Evolutionary conservation across 2,797 vertebrate genomes (phyloP), one percentile per base, ranked within the genome.

Genomic region (Pampus argenteus): DNA sequence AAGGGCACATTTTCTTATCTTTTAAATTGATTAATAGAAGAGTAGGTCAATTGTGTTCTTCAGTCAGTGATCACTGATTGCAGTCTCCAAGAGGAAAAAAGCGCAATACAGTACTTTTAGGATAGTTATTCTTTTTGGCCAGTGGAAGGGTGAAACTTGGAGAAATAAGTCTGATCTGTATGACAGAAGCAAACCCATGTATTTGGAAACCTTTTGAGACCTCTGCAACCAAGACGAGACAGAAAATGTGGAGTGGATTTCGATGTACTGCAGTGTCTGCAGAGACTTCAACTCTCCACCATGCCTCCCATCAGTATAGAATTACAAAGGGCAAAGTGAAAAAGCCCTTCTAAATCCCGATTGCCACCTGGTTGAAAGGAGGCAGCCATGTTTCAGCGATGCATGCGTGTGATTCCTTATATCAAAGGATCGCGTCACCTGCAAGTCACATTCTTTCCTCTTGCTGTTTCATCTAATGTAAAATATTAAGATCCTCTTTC

Each of bases 221-320:
- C 5, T 44, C 22, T 31, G 7, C 14, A 36, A 20, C 22, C n/a
- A 7, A 38, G 29, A 34, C 13, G 50, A 20, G 28, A 29, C 23
- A 60, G 45, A 51, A 61, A 44, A 31, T 38, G 36, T 23, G 57
- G 56, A 74, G 66, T 76, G 68, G 65, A 42, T 79, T 78, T 70
- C 17, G 36, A 76, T 85, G 70, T 74, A 58, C 20, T 58, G 29
- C 38, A 15, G 44, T 0, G 5, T 71, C 76, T 71, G 64, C 52
- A 52, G 74, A 60, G 71, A 69, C 56, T 14, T 64, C 36, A 14
- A 6, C 5, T 20, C 8, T 40, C 68, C 28, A 57, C 25, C 20
- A 10, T 25, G 18, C 26, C 23, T 70, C 44, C 45, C 29, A 26
- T 29, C 20, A 29, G 26, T 25, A 22, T 28, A 38, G 47, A 31